These are phyloP conservation scores for Caenorhabditis sp. DNA, from an alignment of 2,888 invertebrate genomes.

Conservation along the genomic window DNA sequence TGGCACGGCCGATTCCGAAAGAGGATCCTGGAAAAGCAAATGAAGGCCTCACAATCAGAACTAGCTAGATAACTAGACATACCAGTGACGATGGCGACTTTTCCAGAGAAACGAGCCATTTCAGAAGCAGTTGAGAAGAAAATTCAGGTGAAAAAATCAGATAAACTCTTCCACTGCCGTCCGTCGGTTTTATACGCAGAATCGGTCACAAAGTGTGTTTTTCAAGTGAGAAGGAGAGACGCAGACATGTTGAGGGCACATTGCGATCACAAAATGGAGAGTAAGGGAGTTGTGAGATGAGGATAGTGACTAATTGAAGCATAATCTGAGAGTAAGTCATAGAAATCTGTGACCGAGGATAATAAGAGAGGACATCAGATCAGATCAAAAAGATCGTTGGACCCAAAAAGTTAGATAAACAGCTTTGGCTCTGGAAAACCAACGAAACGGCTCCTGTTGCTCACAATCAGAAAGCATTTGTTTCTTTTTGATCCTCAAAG, in stretches of 20 bases:
- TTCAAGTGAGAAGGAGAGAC: not conserved
- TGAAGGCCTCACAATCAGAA: not conserved
- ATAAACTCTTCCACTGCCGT: conserved; percentile 1
- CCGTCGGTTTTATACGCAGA: too few relatives aligned
- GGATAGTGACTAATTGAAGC: not conserved
- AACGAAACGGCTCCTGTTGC: too few relatives aligned
- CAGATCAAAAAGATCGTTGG: too few relatives aligned
- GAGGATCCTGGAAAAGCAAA: conserved; percentile 50
- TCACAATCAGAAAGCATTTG: too few relatives aligned
- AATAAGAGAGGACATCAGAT: too few relatives aligned
- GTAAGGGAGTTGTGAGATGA: too few relatives aligned
- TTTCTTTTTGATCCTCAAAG: too few relatives aligned
- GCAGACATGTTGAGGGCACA: too few relatives aligned
- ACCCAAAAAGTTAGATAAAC: too few relatives aligned
- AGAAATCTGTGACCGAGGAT: not conserved
- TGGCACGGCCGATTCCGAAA: conserved; percentile 64
- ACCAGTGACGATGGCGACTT: not conserved
- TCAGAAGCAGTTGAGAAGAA: not conserved
- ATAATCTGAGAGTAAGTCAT: not conserved
- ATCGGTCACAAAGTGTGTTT: not conserved
- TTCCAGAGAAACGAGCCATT: conserved; percentile 3
- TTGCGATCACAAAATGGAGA: too few relatives aligned
- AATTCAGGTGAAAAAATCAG: too few relatives aligned
- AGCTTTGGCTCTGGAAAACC: too few relatives aligned
- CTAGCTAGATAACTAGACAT: not conserved